Base-by-base conservation (phyloP, 2,888 invertebrate species). In the Drosophila prolongata region DNA sequence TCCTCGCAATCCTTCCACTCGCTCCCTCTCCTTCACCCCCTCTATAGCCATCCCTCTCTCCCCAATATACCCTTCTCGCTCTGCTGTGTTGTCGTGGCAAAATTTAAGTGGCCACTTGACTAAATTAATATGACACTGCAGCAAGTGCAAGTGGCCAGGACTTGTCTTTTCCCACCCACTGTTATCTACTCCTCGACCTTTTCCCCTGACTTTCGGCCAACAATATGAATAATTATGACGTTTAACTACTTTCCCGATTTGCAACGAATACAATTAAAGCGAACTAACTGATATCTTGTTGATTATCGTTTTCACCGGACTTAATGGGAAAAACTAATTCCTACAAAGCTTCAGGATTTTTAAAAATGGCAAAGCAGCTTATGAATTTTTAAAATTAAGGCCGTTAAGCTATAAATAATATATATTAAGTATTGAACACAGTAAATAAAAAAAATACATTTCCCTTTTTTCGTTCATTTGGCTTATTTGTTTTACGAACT, bases 61-160 rank as follows among this genome's bases (percentile, higher is more conserved):
- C 40, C 9, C 38, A 24, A 9, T 37, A 24, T 27, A 49, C 47
- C 19, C 19, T 27, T 57, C 46, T 46, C n/a, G 38, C 47, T 58
- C 44, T 64, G 55, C 55, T 52, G 54, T 65, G 82, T 77, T 75
- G 79, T 71, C 72, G 62, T 81, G 83, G 72, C 73, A 82, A 78
- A 83, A 77, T 87, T 85, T 85, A 85, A 85, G 87, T 87, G 87
- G 84, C 84, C 80, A 85, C 84, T 85, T 87, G 84, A 87, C 84
- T 85, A 85, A 85, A 85, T 85, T 85, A 85, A 87, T 85, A 85
- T 80, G 87, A 82, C 84, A 85, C 85, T 83, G 87, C 66, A 37
- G 66, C 55, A 53, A 67, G 66, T 76, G 80, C 71, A 77, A 87
- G 80, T 80, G 81, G 72, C 58, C 76, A 50, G 80, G 76, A 81